Evolutionary conservation across 2,888 invertebrate genomes (phyloP), one percentile per base, ranked within the genome.

Genomic region (Mechanitis messenoides): DNA sequence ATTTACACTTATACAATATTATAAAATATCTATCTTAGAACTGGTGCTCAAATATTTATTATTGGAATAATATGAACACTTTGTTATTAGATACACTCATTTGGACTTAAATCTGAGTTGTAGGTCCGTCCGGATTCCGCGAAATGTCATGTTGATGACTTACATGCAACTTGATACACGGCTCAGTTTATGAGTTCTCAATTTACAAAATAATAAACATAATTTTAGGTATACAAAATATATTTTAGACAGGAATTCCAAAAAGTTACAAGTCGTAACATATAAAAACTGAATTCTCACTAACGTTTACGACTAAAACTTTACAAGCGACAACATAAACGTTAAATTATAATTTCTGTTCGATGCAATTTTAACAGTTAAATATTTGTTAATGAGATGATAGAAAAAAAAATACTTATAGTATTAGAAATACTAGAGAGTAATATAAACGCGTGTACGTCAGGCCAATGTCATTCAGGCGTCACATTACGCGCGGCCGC

Each of bases 401-500:
- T 9, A 42, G 3, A 42, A 42, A 7, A 42, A 42, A 42, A 42
- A 42, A 2, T 35, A 35, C 35, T 35, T 42, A 42, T 42, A 42
- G 42, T 42, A 42, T 42, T 42, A 42, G 0, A 42, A 42, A 42
- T 11, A 42, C 11, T 42, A 42, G 2, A 71, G 62, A 66, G 72
- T 73, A 68, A 68, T 63, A 57, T 53, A 56, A 47, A 62, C 83
- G 76, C 84, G 84, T 82, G 85, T 71, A 77, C 77, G 85, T 85
- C 86, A 80, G 72, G 74, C 78, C 77, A 67, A 78, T 78, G 84
- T 87, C 87, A 75, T 75, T 84, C 85, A 74, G 73, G 73, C 79
- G 86, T 87, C 87, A 79, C 77, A 85, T 88, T 86, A 87, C 74
- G 47, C 47, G 47, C 47, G 7, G 81, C 81, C 81, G 81, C 73